These are phyloP conservation scores for Limnothrissa miodon DNA, from an alignment of 2,113 vertebrate genomes.

Conservation along the genomic window DNA sequence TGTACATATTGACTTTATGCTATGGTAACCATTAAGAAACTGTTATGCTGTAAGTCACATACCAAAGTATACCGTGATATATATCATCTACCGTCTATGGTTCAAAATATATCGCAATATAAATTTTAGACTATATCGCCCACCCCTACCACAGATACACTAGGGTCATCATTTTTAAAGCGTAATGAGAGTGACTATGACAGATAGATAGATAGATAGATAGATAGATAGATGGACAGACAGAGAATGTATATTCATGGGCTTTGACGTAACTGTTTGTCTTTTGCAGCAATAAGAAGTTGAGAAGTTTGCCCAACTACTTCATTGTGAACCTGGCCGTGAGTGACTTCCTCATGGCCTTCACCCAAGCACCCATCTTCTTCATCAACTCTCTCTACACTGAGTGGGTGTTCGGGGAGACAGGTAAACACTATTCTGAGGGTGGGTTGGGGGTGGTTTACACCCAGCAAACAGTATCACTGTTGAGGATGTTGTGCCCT, in stretches of 20 bases:
- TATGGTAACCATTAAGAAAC: too few species aligned
- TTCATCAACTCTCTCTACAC: constrained; percentile 87
- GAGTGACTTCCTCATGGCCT: constrained; percentile 90
- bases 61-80: too few species aligned
- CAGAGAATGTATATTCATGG: too few species aligned
- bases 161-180: neutral
- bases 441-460: too few species aligned
- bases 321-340: constrained; percentile 87
- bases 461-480: too few species aligned
- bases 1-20: too few species aligned
- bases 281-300: constrained; percentile 79
- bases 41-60: too few species aligned
- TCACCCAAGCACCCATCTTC: constrained; percentile 88
- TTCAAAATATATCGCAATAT: too few species aligned
- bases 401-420: constrained; percentile 87
- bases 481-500: neutral
- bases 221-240: neutral
- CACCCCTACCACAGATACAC: too few species aligned
- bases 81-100: too few species aligned
- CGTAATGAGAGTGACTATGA: neutral
- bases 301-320: constrained; percentile 83
- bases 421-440: constrained; percentile 68
- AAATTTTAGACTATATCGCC: too few species aligned
- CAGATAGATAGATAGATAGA: neutral
- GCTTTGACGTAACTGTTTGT: neutral